A percentile compares a stretch with the other conserved stretches of the same genome.
These are phyloP conservation scores for Mythimna vitellina DNA, from an alignment of 2,888 invertebrate genomes.

Conservation along the genomic window DNA sequence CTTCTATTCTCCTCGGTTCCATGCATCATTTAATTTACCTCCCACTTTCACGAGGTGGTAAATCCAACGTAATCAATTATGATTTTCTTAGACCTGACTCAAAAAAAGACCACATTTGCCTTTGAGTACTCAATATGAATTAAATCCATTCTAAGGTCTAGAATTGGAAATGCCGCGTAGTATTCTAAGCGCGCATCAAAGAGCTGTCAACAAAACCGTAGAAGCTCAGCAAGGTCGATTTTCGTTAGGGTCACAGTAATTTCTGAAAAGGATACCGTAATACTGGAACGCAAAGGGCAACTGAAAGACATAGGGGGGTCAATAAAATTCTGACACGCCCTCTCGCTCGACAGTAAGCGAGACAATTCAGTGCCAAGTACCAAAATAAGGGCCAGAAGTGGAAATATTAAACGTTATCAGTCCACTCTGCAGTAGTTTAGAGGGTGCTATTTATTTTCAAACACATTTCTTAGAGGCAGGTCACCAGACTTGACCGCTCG, in stretches of 20 bases:
- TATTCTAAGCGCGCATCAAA: too few relatives aligned
- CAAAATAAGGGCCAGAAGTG: not conserved
- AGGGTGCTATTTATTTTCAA: slow-evolving; percentile 51
- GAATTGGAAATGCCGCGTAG: not conserved
- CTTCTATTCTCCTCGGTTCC: too few relatives aligned
- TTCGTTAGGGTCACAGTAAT: too few relatives aligned
- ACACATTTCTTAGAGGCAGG: slow-evolving; percentile 47
- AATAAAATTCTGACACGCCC: too few relatives aligned
- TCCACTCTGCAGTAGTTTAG: slow-evolving; percentile 10
- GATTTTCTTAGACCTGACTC: not conserved
- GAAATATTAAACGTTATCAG: slow-evolving; percentile 14
- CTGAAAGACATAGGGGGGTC: too few relatives aligned
- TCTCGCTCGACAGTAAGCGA: too few relatives aligned
- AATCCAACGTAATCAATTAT: not conserved
- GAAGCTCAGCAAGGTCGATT: too few relatives aligned
- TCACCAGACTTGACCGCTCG: slow-evolving; percentile 60
- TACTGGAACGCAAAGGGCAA: too few relatives aligned
- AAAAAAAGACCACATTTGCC: not conserved
- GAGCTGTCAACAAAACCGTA: too few relatives aligned
- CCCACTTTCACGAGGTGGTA: not conserved
- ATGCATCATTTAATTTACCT: not conserved
- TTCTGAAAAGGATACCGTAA: too few relatives aligned
- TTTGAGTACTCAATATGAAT: too few relatives aligned
- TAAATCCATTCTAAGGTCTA: not conserved
- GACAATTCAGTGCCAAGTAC: not conserved